Base-by-base conservation (phyloP, 2,888 invertebrate species). In the Leptinotarsa peninsularis region DNA sequence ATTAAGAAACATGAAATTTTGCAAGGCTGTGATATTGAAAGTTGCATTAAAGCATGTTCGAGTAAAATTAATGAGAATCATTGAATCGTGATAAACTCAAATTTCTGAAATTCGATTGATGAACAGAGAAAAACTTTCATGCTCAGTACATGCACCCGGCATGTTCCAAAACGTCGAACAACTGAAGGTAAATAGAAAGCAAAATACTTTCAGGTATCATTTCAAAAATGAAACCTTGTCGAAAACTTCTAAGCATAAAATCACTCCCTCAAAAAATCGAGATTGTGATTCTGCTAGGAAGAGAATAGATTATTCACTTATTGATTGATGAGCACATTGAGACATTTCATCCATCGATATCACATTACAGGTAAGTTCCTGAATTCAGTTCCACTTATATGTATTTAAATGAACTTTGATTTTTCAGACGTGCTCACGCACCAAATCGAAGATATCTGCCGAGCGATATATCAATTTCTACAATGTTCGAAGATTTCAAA, bases 371-470 rank as follows among this genome's bases (percentile, higher is more conserved):
- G 50, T 52, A 2, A 52, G 52, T 52, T 52, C 52, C 52, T 52
- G 52, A 2, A 52, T 52, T 17, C 52, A 52, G 0, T 52, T 52
- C n/a, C 52, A 52, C 52, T n/a, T 17, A 52, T 52, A 4, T 50
- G 18, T 54, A n/a, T 54, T 15, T 4, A 5, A 15, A 54, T 54
- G 0, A 54, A 15, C 3, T 54, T 54, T 54, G 17, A 54, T 54
- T 54, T 54, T 21, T 54, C 54, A 54, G 54, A 54, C 71, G 71
- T 23, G 71, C 21, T 23, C 71, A 71, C 1, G 52, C 71, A 18
- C 71, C 71, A n/a, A 71, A 71, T 18, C 49, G 71, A 49, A 66
- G 63, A 50, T 71, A 71, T 63, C 71, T 71, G 63, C 66, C 71
- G 66, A 66, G 33, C 33, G 49, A 2, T 17, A 66, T 66, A 33